phyloP scores from a whole-genome alignment of 2,113 vertebrate genomes.

The Tachycineta bicolor region DNA sequence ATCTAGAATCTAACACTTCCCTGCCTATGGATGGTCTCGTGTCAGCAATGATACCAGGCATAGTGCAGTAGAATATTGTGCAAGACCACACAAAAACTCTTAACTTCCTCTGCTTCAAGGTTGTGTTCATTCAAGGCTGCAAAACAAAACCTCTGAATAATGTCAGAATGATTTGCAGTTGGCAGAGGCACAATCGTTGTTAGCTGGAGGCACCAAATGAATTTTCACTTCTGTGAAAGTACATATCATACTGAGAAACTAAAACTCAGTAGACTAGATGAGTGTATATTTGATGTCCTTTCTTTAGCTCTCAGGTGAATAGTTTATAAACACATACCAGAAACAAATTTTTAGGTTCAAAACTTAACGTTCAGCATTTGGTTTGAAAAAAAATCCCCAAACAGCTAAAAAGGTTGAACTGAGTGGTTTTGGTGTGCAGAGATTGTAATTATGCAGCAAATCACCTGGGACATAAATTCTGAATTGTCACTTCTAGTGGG shows the following conservation, averaged over 20 bases:
- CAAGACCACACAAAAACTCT: not conserved
- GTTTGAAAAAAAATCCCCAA: not conserved
- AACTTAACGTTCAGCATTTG: not conserved
- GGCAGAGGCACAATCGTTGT: not conserved
- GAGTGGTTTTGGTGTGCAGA: not conserved
- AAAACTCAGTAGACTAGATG: not conserved
- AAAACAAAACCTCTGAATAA: not conserved
- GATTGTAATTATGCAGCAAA: not conserved
- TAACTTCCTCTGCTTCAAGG: not conserved
- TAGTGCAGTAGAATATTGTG: not conserved
- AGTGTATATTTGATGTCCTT: not conserved
- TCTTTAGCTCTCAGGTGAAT: not conserved
- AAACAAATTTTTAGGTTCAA: not conserved
- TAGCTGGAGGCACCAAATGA: not conserved
- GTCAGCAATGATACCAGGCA: not conserved
- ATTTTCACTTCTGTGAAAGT: not conserved
- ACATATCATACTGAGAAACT: not conserved
- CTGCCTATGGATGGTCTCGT: not conserved
- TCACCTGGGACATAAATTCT: not conserved
- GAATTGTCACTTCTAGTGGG: not conserved
- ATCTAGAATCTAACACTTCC: not conserved
- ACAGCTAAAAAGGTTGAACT: not conserved
- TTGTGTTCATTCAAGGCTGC: not conserved
- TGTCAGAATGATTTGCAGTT: not conserved
- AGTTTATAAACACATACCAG: not conserved